Conservation (phyloP, 2,113 vertebrate species). For the Semicossyphus pulcher region DNA sequence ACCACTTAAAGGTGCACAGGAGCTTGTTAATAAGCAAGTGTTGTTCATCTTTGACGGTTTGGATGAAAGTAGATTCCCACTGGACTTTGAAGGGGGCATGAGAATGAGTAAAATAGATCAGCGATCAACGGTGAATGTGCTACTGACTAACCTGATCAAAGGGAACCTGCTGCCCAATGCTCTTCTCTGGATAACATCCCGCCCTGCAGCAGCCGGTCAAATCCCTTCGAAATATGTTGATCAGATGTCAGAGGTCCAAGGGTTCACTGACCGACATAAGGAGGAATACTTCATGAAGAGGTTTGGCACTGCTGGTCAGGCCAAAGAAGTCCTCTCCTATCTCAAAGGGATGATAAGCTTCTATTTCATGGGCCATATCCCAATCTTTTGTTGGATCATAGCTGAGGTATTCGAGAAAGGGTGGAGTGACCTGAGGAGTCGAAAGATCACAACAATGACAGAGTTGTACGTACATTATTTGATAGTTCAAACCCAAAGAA, state of each 20-base stretch:
- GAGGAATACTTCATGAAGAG: conserved; percentile 52
- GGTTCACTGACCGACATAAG: conserved; percentile 47
- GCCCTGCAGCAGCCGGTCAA: background rate
- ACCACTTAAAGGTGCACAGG: background rate
- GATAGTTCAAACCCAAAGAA: conserved; percentile 9
- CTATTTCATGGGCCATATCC: conserved; percentile 56
- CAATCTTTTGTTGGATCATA: conserved; percentile 51
- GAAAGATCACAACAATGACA: conserved; percentile 13
- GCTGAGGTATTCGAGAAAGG: conserved; percentile 34
- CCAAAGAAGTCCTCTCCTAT: background rate
- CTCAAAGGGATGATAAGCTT: conserved; percentile 45
- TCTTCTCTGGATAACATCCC: conserved; percentile 22
- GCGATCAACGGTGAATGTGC: conserved; percentile 6
- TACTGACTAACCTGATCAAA: conserved; percentile 46
- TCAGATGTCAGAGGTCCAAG: conserved; percentile 48
- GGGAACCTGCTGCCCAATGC: conserved; percentile 34
- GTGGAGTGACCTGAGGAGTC: background rate
- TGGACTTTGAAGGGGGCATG: conserved; percentile 13
- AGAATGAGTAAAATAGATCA: background rate
- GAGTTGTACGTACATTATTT: conserved; percentile 28
- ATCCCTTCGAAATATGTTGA: background rate
- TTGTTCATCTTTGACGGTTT: no score
- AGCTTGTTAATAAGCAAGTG: background rate
- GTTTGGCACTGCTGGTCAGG: conserved; percentile 7
- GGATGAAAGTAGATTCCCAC: conserved; percentile 26